Conservation (phyloP, 2,113 vertebrate genomes). For the Cichladusa arquata region DNA sequence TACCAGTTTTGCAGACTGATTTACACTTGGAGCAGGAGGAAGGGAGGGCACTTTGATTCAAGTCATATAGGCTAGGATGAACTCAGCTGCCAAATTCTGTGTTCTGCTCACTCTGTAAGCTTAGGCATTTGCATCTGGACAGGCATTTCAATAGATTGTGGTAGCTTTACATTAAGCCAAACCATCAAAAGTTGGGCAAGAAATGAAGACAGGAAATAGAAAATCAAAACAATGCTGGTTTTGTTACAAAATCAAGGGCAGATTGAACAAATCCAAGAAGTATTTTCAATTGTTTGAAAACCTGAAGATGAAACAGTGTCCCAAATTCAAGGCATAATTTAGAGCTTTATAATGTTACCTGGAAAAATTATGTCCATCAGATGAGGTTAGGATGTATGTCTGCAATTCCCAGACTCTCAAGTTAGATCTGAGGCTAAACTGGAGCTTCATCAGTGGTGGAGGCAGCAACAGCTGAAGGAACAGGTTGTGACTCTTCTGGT, state of each 20-base stretch:
- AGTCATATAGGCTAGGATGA: background rate
- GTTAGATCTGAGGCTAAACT: background rate
- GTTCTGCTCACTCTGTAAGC: background rate
- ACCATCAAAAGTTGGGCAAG: background rate
- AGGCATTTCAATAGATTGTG: background rate
- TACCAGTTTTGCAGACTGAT: background rate
- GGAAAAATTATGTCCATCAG: background rate
- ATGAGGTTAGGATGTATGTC: slow-evolving; percentile 3
- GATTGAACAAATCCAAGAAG: background rate
- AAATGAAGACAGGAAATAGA: background rate
- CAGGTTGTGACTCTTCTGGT: slow-evolving; percentile 28
- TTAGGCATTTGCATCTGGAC: background rate
- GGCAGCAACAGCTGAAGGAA: slow-evolving; percentile 27
- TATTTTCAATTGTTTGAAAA: background rate
- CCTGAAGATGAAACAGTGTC: background rate
- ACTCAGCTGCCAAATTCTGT: background rate
- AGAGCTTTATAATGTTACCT: background rate
- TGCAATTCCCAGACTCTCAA: background rate
- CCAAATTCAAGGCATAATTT: background rate
- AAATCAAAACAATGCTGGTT: background rate
- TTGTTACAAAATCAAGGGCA: background rate
- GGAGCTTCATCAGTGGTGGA: background rate
- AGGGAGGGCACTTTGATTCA: background rate
- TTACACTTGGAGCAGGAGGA: background rate
- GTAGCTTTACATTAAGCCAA: background rate